Evolutionary conservation across 2,113 vertebrate species (phyloP), one percentile per base, ranked within the genome.

Genomic region (Psittacula cyanocephala): DNA sequence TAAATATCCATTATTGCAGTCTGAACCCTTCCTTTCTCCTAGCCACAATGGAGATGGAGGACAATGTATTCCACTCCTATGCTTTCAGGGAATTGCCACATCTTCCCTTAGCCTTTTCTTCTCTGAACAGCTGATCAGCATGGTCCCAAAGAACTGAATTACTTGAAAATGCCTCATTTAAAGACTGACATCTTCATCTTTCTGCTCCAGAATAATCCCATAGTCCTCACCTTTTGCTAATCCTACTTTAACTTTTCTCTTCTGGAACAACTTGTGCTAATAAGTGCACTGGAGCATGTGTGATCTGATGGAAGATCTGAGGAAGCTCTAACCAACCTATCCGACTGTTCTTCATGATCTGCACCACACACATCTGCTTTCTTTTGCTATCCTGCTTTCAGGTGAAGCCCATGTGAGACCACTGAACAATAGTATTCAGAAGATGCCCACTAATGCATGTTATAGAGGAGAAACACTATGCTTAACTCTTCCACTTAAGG

Each of bases 391-490:
- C 18, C 68, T 63, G 19, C 33, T 50, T 62, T 65, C 60, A 81
- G 13, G 20, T 57, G 31, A 39, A 68, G 46, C 53, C 28, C 25
- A 3, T 4, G 9, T 23, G 27, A 53, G 27, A 44, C 22, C 46
- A 7, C 27, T 52, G 29, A 82, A 8, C 13, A 70, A 5, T 15
- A 49, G 19, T 43, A 7, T 60, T 52, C 50, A n/a, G 55, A 41
- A 55, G 29, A 63, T 46, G 19, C 10, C 28, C 25, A 43, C 23
- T 49, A 60, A 50, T 50, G 37, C 12, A 17, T 1, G 16, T 39
- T 43, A 55, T 3, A 2, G 11, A 25, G 47, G 29, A 67, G 22
- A 86, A 65, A 63, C 28, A 46, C 0, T 0, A 53, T 24, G 22
- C 33, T 20, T 35, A 76, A 65, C 33, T 82, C 63, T 76, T 72